These are phyloP conservation scores for Scomberomorus guttatus DNA, from an alignment of 2,797 vertebrate genomes.

Conservation along the genomic window DNA sequence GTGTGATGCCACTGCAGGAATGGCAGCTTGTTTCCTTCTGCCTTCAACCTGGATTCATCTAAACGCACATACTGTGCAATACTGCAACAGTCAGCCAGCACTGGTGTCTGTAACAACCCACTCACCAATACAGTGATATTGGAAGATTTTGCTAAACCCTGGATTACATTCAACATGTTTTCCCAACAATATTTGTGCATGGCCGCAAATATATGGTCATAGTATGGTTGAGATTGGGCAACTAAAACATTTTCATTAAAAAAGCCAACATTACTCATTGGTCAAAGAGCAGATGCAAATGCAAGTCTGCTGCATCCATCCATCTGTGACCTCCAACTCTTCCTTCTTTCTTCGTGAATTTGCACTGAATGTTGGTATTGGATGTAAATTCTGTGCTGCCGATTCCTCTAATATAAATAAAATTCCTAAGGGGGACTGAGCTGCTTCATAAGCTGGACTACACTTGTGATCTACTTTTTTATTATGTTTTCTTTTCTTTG, in stretches of 20 bases:
- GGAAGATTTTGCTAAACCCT: neutral
- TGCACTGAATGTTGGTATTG: neutral
- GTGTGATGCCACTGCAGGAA: no score
- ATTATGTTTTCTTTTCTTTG: neutral
- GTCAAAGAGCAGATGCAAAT: no score
- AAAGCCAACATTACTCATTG: no score
- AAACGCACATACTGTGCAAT: no score
- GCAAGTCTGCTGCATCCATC: no score
- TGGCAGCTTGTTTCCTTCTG: no score
- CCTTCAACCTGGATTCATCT: no score
- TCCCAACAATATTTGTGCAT: neutral
- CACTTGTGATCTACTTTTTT: neutral
- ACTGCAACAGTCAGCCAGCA: no score
- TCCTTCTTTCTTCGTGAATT: neutral
- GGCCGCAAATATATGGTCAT: neutral
- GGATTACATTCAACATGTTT: neutral
- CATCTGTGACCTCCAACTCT: no score
- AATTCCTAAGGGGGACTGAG: neutral
- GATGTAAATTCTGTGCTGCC: neutral
- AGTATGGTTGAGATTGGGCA: neutral
- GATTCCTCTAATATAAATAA: neutral
- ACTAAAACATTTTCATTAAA: neutral
- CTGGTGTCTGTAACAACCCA: no score
- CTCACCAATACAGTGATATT: no score
- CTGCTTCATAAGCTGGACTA: neutral